phyloP scores from a whole-genome alignment of 2,113 vertebrate species.

The Aegypius monachus region DNA sequence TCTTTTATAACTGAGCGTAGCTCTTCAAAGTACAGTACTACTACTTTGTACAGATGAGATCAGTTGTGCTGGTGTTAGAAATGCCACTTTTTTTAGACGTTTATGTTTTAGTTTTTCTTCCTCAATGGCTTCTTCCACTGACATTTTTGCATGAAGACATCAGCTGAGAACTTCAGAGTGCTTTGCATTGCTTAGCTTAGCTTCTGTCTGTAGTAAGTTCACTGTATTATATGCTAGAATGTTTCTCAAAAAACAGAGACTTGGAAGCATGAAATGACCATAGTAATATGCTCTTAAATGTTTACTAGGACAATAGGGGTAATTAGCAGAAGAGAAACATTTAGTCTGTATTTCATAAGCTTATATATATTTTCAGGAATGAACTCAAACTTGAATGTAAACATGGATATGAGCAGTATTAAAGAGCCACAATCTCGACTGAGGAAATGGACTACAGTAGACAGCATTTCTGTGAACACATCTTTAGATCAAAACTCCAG shows the following conservation, averaged over 20 bases:
- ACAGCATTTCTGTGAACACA: slow-evolving; percentile 88
- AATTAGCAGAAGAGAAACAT: not conserved
- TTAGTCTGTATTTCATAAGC: not conserved
- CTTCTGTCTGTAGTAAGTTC: not conserved
- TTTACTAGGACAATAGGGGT: not conserved
- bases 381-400: slow-evolving; percentile 99
- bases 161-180: not conserved
- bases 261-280: not conserved
- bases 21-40: not conserved
- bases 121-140: not conserved
- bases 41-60: not conserved
- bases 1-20: not conserved
- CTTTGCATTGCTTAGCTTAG: slow-evolving; percentile 34
- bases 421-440: slow-evolving; percentile 97
- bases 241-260: not conserved
- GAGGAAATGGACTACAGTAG: slow-evolving; percentile 94
- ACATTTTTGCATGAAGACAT: not conserved
- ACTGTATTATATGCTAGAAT: not conserved
- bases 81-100: not conserved
- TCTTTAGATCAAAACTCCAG: slow-evolving; percentile 95
- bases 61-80: not conserved
- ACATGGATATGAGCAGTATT: slow-evolving; percentile 91
- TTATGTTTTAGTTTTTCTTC: not conserved
- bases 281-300: not conserved
- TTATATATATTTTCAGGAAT: slow-evolving; percentile 77